Evolutionary conservation across 2,888 invertebrate species (phyloP), one percentile per base, ranked within the genome.

Genomic region (Hipparchia semele): DNA sequence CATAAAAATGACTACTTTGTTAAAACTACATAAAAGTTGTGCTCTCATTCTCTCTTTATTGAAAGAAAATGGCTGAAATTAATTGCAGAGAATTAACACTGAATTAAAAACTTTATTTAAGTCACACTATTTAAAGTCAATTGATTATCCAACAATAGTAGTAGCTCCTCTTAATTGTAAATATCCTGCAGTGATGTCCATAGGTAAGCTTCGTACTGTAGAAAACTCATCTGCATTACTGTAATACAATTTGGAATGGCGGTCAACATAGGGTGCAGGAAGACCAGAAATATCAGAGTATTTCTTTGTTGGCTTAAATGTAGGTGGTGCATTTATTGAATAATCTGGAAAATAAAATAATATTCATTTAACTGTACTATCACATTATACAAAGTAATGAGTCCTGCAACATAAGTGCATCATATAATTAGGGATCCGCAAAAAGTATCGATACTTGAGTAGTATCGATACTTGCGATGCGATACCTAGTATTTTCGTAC

Each of bases 251-350:
- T 98, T 98, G 0, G 98, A 98, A 85, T 98, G 98, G 4, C 99
- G 97, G 91, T 99, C 98, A 78, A 97, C 97, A 83, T 99, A 99
- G 12, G 96, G 96, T 45, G 98, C 97, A 61, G 96, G 96, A 53
- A 98, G 89, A 0, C 98, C 98, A 71, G 98, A 98, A 76, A 99
- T 96, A 85, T 99, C 99, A 0, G 98, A 99, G 88, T 99, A 99
- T 83, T 98, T 99, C 84, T 98, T 98, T 0, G 97, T 96, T 5
- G 99, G 99, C 84, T 96, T 96, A 84, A 98, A 97, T 56, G 98
- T 97, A 58, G 98, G 98, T 10, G 98, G 98, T 46, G 98, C 98
- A 89, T 98, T 98, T 77, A 99, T 96, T 45, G 96, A 96, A 81
- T 97, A 97, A 93, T 98, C 97, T 97, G 91, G 39, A 91, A 90